Evolutionary conservation across 2,888 invertebrate genomes (phyloP), one percentile per base, ranked within the genome.

Genomic region (Timema podura): DNA sequence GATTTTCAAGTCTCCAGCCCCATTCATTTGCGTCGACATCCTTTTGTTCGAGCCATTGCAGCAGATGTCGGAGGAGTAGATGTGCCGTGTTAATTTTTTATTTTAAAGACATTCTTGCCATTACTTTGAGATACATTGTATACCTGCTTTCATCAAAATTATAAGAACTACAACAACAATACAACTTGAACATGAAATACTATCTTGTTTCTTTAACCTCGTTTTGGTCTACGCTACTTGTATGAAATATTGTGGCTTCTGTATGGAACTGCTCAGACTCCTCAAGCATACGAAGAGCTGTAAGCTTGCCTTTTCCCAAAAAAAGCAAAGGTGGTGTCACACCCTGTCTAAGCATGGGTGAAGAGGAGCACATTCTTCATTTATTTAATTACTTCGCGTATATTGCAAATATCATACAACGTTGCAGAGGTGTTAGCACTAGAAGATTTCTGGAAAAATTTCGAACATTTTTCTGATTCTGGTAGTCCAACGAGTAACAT

Each of bases 371-470:
- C 57, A 5, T 30, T 30, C 30, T 30, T 30, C 6, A 16, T 57
- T n/a, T 57, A 2, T 57, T 1, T n/a, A 7, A 9, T 13, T 30
- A n/a, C n/a, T 57, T n/a, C 2, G n/a, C 57, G 57, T 57, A n/a
- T n/a, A 9, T 57, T 57, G 57, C 13, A 57, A 57, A 57, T 57
- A 57, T 57, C 57, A 57, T 57, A n/a, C 9, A 57, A 57, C 30
- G 13, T n/a, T 13, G 57, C 9, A 7, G 57, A 5, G n/a, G 10
- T 13, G 54, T 54, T 54, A 5, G 6, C 16, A 54, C n/a, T n/a
- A 54, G 54, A 54, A 2, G 10, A 16, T 54, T 54, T 54, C 1
- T 5, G 3, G 5, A 54, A 54, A 54, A 6, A 2, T 9, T 7
- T 13, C 8, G 5, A 2, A 54, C 54, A 54, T 54, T 30, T 30